These are phyloP conservation scores for Darevskia nairensis DNA, from an alignment of 2,797 vertebrate species.

Conservation along the genomic window DNA sequence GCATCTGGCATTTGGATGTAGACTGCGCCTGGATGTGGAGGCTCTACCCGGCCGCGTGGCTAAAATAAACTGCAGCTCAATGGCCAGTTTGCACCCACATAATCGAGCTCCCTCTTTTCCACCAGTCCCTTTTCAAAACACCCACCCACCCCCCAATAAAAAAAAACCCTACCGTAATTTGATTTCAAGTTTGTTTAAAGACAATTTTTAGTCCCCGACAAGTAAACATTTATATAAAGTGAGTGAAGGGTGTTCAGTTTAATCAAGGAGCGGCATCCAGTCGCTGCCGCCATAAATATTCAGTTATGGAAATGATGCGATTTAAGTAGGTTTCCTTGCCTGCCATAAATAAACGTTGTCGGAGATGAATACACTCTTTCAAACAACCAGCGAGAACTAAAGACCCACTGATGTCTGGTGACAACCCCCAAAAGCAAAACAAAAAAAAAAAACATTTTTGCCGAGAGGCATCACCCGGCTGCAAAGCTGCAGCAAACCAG, in stretches of 20 bases:
- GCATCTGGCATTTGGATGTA: no score
- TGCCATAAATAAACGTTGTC: constrained; percentile 78
- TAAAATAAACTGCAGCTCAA: not conserved
- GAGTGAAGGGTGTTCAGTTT: constrained; percentile 74
- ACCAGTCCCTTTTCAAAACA: not conserved
- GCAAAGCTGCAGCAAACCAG: constrained; percentile 16
- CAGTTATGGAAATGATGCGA: constrained; percentile 78
- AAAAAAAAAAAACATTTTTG: constrained; percentile 47
- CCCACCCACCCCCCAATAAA: constrained; percentile 8
- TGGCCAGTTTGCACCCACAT: not conserved
- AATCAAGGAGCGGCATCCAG: constrained; percentile 76
- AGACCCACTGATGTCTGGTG: constrained; percentile 63
- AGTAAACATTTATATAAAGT: constrained; percentile 76
- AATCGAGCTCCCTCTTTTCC: not conserved
- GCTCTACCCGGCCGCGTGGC: not conserved
- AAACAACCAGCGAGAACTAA: constrained; percentile 51
- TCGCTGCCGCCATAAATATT: constrained; percentile 77
- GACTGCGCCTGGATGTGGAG: not conserved
- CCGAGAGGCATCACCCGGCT: constrained; percentile 52
- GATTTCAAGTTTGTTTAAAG: constrained; percentile 73
- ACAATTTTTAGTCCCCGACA: constrained; percentile 68
- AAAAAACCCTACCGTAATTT: constrained; percentile 45
- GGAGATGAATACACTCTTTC: constrained; percentile 65
- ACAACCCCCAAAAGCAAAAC: constrained; percentile 55
- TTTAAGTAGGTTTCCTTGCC: constrained; percentile 73